Evolutionary conservation across 2,888 invertebrate genomes (phyloP), one percentile per base, ranked within the genome.

Genomic region (Perdita meconis): DNA sequence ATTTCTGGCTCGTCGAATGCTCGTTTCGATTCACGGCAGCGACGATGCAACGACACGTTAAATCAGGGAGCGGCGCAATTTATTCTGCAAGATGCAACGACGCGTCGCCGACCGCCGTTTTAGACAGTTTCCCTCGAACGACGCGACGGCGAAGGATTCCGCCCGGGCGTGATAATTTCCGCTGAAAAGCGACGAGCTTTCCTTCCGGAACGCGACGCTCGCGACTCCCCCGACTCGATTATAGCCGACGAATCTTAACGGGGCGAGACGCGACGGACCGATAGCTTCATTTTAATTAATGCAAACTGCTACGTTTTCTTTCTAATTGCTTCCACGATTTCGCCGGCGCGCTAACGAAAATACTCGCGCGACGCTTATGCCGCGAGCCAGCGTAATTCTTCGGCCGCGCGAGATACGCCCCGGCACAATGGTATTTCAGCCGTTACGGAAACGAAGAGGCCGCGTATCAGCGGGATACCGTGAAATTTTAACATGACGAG

Each of bases 1-100:
- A 12, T 47, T 47, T 47, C 12, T 19, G 13, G 42, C 44, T 57
- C 51, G 16, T 59, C 57, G 47, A 50, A 38, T 34, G 16, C 22
- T 8, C 57, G 40, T 61, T 56, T 57, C 65, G 22, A 50, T 70
- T 55, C 34, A 40, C 19, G 30, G 56, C 71, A 61, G 47, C 19
- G 30, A 61, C 71, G 66, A 61, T 38, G 71, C 71, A 65, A 50
- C 68, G 53, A 74, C 40, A 51, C 61, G 65, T 60, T n/a, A 51
- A 78, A 75, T 78, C 60, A 50, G 50, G 12, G 16, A 8, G 22
- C 5, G 24, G 44, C 13, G 55, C 74, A 50, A 78, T 78, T 74
- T 65, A 69, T 74, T 59, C 53, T 42, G 34, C 34, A 60, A 60
- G 59, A 61, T 42, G 42, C 16, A 30, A 22, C 10, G 40, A 16